These are phyloP conservation scores for Laothoe populi DNA, from an alignment of 2,888 invertebrate genomes.

Conservation along the genomic window DNA sequence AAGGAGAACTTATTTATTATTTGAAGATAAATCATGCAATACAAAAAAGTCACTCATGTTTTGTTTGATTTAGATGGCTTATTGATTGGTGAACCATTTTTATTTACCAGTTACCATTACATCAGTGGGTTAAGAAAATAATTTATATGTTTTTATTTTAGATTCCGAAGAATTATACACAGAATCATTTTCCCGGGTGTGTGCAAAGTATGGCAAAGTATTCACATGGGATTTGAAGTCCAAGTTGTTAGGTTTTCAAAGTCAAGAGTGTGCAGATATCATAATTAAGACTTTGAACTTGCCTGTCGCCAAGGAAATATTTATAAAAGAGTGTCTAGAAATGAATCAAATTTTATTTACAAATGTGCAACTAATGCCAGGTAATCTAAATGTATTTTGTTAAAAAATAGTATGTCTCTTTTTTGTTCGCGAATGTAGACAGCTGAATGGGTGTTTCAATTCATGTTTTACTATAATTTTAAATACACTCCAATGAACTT, in stretches of 20 bases:
- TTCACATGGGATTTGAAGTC: constrained; percentile 93
- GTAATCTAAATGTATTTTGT: background rate
- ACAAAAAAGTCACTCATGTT: constrained; percentile 82
- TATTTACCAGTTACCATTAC: background rate
- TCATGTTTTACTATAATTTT: too few species aligned
- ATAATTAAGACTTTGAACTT: constrained; percentile 85
- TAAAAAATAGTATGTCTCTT: background rate
- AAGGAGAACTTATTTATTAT: background rate
- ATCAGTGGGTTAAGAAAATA: background rate
- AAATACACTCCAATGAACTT: too few species aligned
- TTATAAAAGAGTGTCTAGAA: constrained; percentile 81
- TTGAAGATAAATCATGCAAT: constrained; percentile 35
- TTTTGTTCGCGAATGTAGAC: too few species aligned
- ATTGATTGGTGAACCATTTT: constrained; percentile 8
- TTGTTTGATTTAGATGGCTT: constrained; percentile 86
- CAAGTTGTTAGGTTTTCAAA: constrained; percentile 88
- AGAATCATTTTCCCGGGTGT: constrained; percentile 87
- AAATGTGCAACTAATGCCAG: constrained; percentile 19
- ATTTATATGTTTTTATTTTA: constrained; percentile 60
- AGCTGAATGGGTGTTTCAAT: too few species aligned
- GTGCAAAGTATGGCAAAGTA: constrained; percentile 87
- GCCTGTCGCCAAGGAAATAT: constrained; percentile 87
- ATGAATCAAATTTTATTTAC: constrained; percentile 27
- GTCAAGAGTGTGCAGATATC: constrained; percentile 60
- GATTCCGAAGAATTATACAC: constrained; percentile 91